A percentile compares a stretch with the other conserved stretches of the same genome.
phyloP scores from a whole-genome alignment of 2,113 vertebrate genomes.

The Chamaetylas fuelleborni region DNA sequence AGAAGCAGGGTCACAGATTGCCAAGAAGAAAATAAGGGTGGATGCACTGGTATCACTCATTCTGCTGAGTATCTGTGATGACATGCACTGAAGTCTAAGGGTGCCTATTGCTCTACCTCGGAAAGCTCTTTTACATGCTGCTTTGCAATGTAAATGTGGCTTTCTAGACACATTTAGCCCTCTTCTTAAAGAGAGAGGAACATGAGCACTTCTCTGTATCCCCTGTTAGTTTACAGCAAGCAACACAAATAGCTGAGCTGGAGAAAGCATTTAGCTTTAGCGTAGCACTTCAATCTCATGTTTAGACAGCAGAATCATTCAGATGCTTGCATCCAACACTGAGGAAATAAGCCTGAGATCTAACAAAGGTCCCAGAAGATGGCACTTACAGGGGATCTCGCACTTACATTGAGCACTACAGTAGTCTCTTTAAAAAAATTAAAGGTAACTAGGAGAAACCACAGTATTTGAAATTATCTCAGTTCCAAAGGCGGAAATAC shows the following conservation, averaged over 20 bases:
- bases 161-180: neutral
- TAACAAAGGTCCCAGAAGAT: neutral
- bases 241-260: neutral
- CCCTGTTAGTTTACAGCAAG: neutral
- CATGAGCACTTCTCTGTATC: neutral
- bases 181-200: neutral
- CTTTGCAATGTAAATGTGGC: neutral
- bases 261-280: neutral
- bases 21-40: neutral
- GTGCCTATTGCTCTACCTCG: neutral
- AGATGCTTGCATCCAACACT: neutral
- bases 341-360: neutral
- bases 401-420: neutral
- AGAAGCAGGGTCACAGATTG: neutral
- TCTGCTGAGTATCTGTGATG: neutral
- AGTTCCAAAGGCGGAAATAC: neutral
- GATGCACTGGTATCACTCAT: neutral
- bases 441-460: neutral
- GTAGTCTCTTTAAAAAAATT: neutral
- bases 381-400: neutral
- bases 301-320: neutral
- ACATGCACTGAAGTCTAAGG: neutral
- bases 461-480: neutral
- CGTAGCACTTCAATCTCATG: neutral
- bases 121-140: neutral